These are phyloP conservation scores for Cyanoliseus patagonus DNA, from an alignment of 2,113 vertebrate genomes.

Conservation along the genomic window DNA sequence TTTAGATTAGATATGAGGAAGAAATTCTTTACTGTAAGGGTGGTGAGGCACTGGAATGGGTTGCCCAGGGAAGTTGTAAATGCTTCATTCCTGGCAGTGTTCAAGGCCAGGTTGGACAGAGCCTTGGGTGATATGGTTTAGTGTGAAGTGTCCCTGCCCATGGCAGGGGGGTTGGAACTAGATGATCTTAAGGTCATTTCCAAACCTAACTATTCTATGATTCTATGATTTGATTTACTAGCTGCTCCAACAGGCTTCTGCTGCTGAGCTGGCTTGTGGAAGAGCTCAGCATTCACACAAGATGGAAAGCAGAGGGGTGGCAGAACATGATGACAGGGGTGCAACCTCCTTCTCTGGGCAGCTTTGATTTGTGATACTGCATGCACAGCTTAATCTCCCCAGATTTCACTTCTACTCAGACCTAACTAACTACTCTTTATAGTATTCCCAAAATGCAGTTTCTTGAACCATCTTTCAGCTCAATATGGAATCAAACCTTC, in stretches of 20 bases:
- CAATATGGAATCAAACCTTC: neutral
- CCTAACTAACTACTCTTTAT: neutral
- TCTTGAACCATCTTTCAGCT: neutral
- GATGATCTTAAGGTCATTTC: too few relatives aligned
- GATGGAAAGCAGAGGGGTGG: neutral
- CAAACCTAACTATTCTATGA: too few relatives aligned
- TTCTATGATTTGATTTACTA: neutral
- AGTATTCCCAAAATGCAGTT: neutral
- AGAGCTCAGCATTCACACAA: neutral
- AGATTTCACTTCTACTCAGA: neutral
- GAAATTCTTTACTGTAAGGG: too few relatives aligned
- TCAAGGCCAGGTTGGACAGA: too few relatives aligned
- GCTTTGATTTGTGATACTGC: neutral
- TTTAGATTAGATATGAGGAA: too few relatives aligned
- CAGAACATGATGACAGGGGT: neutral
- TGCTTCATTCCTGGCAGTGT: too few relatives aligned
- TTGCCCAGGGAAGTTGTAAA: too few relatives aligned
- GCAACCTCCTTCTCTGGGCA: neutral
- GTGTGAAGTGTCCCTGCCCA: too few relatives aligned
- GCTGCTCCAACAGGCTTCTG: neutral
- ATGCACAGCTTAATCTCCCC: neutral
- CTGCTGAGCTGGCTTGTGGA: neutral
- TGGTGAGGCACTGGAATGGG: too few relatives aligned
- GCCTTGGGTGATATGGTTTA: too few relatives aligned
- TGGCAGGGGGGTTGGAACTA: too few relatives aligned